Evolutionary conservation across 1,140 invertebrate genomes (phyloP).

Genomic region (Frieseomelitta varia): DNA sequence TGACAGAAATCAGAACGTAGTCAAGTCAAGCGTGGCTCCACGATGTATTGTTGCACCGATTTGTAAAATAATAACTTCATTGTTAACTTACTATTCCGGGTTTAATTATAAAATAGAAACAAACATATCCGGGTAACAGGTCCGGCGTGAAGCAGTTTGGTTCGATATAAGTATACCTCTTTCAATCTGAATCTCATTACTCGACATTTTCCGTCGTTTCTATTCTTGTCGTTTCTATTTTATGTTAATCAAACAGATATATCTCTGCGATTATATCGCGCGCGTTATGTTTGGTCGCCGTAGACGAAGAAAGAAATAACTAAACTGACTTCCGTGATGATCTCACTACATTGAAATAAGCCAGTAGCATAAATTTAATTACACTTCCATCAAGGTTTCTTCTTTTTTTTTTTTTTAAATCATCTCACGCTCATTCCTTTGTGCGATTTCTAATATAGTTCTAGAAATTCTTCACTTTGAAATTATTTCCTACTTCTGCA

Average conservation of each 20-base stretch:
- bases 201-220: neutral
- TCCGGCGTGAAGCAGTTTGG: neutral
- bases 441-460: neutral
- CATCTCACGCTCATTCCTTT: neutral
- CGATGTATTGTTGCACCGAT: neutral
- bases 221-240: slow-evolving; percentile 18
- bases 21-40: neutral
- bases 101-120: neutral
- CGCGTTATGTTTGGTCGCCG: neutral
- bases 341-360: slow-evolving; percentile 33
- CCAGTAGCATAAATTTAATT: slow-evolving; percentile 15
- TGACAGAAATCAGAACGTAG: neutral
- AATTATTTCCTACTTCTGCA: neutral
- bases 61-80: neutral
- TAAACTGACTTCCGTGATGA: slow-evolving; percentile 40
- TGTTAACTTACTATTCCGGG: neutral
- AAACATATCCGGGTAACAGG: neutral
- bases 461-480: neutral
- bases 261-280: slow-evolving; percentile 16
- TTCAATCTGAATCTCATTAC: slow-evolving; percentile 15
- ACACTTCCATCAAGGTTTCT: slow-evolving; percentile 18
- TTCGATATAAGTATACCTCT: neutral
- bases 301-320: slow-evolving; percentile 28
- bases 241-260: slow-evolving; percentile 11
- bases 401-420: neutral